A percentile compares a stretch with the other conserved stretches of the same genome.
phyloP scores from a whole-genome alignment of 1,140 invertebrate genomes.

The Catajapyx aquilonaris region DNA sequence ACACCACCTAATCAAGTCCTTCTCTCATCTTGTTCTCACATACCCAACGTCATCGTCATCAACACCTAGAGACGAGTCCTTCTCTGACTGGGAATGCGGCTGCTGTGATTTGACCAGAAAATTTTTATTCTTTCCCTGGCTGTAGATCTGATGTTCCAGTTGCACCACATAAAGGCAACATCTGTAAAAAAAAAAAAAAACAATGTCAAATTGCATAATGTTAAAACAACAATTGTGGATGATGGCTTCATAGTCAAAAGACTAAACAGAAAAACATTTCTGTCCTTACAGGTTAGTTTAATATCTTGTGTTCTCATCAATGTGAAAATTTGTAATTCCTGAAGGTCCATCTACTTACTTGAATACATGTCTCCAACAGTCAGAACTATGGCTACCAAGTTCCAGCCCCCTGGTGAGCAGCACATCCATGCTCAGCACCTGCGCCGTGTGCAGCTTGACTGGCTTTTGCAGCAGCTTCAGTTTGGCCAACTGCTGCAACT shows the following conservation, averaged over 20 bases:
- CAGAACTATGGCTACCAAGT: slow-evolving; percentile 67
- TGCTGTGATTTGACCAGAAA: slow-evolving; percentile 14
- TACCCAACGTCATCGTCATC: no score
- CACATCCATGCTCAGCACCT: slow-evolving; percentile 76
- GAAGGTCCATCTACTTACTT: no score
- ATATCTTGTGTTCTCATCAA: no score
- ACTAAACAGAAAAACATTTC: not conserved
- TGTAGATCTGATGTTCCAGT: slow-evolving; percentile 69
- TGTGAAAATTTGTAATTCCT: no score
- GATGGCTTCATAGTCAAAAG: not conserved
- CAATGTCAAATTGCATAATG: not conserved
- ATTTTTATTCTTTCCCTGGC: slow-evolving; percentile 29
- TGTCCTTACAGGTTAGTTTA: no score
- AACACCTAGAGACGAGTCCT: no score
- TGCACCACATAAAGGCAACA: slow-evolving; percentile 75
- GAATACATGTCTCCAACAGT: slow-evolving; percentile 87
- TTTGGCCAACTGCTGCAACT: slow-evolving; percentile 1
- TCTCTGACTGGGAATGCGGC: no score
- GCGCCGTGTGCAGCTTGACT: slow-evolving; percentile 38
- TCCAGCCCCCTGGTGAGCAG: slow-evolving; percentile 59
- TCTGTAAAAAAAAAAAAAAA: slow-evolving; percentile 15
- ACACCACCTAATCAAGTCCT: no score
- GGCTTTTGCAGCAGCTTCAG: slow-evolving; percentile 12
- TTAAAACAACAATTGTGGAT: slow-evolving; percentile 4
- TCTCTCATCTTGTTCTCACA: no score